These are phyloP conservation scores for Neuroscelio doddi DNA, from an alignment of 2,888 invertebrate genomes.

Conservation along the genomic window DNA sequence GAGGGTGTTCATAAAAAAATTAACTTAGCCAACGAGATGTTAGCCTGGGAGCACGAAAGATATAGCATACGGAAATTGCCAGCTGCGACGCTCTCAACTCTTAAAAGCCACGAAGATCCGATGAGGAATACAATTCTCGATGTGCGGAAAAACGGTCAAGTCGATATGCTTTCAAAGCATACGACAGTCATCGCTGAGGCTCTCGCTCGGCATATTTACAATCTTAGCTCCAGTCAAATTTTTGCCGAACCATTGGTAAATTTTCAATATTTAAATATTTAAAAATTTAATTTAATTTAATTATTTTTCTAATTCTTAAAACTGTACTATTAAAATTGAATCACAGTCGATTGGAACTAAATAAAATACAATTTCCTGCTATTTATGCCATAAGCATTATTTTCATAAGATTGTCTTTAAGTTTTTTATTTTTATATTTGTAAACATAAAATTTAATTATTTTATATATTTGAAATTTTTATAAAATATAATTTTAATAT, in stretches of 20 bases:
- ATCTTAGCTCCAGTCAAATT: conserved; percentile 77
- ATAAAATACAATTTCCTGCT: too few species aligned
- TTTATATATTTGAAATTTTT: too few species aligned
- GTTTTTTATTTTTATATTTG: too few species aligned
- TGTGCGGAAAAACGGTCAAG: conserved; percentile 74
- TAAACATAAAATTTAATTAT: too few species aligned
- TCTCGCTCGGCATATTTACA: conserved; percentile 86
- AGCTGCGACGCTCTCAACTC: conserved; percentile 91
- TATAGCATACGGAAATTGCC: conserved; percentile 94
- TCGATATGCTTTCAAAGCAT: conserved; percentile 78
- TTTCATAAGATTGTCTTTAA: too few species aligned
- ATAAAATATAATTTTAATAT: too few species aligned
- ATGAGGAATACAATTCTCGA: conserved; percentile 79
- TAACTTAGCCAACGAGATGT: conserved; percentile 90
- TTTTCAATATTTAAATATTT: conserved; percentile 3
- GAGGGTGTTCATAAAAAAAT: conserved; percentile 95
- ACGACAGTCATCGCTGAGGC: conserved; percentile 86
- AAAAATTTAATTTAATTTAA: too few species aligned
- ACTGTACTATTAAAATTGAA: too few species aligned
- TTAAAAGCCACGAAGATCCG: conserved; percentile 80
- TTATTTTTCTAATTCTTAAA: too few species aligned
- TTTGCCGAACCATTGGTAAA: conserved; percentile 83
- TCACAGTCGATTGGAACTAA: too few species aligned
- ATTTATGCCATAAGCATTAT: too few species aligned
- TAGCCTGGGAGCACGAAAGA: conserved; percentile 98